A percentile compares a stretch with the other conserved stretches of the same genome.
These are phyloP conservation scores for Eremophila alpestris DNA, from an alignment of 2,797 vertebrate genomes.

Conservation along the genomic window DNA sequence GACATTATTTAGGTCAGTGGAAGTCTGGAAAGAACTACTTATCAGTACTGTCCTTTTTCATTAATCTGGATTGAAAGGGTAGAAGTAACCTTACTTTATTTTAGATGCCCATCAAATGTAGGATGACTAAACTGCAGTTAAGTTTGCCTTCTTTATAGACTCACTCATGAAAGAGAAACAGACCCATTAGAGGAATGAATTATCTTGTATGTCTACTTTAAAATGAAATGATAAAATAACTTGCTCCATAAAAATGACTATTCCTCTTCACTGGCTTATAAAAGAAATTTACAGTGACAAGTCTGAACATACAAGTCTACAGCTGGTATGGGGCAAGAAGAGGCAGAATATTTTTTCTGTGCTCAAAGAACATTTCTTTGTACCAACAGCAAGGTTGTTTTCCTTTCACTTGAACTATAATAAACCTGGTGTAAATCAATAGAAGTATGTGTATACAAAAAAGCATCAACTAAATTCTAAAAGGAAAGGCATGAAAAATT, in stretches of 20 bases:
- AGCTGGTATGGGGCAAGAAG: background rate
- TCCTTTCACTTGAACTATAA: background rate
- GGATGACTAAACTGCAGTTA: background rate
- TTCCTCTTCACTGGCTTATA: background rate
- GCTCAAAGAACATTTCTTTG: background rate
- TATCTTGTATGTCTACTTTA: background rate
- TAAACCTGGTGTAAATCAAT: background rate
- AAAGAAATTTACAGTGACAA: constrained; percentile 22
- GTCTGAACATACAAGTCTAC: background rate
- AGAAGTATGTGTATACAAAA: background rate
- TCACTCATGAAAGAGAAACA: constrained; percentile 21
- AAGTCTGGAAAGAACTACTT: background rate
- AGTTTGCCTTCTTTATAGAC: background rate
- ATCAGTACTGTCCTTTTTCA: background rate
- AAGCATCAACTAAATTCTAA: background rate
- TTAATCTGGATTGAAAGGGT: background rate
- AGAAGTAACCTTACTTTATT: background rate
- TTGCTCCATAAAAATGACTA: constrained; percentile 8
- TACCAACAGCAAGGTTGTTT: background rate
- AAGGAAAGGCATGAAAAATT: background rate
- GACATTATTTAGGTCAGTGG: background rate
- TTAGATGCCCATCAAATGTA: background rate
- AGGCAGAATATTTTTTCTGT: background rate
- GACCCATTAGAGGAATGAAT: constrained; percentile 7
- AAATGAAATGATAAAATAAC: constrained; percentile 27